These are phyloP conservation scores for Bubo bubo DNA, from an alignment of 2,113 vertebrate genomes.

Conservation along the genomic window DNA sequence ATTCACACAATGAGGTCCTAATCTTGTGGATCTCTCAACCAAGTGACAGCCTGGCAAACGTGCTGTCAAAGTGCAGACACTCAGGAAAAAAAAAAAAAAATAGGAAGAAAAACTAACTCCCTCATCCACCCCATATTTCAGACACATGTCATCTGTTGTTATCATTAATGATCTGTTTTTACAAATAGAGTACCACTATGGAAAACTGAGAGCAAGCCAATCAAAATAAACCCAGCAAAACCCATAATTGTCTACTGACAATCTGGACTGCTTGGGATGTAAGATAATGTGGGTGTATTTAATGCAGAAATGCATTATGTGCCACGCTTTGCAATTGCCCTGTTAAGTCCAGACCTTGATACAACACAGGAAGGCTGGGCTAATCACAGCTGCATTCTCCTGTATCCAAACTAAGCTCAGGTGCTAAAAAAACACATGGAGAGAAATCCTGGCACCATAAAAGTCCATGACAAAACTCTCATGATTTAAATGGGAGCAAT, in stretches of 20 bases:
- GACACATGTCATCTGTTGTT: slow-evolving; percentile 81
- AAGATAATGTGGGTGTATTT: slow-evolving; percentile 73
- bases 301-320: neutral
- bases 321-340: neutral
- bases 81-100: slow-evolving; percentile 59
- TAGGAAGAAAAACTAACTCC: slow-evolving; percentile 64
- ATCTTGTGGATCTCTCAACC: slow-evolving; percentile 76
- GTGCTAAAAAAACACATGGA: neutral
- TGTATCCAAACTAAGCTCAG: neutral
- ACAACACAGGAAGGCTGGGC: neutral
- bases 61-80: slow-evolving; percentile 77
- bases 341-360: slow-evolving; percentile 15
- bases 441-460: neutral
- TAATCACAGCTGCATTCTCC: neutral
- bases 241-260: slow-evolving; percentile 84
- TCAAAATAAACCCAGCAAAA: slow-evolving; percentile 86
- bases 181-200: slow-evolving; percentile 86
- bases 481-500: neutral
- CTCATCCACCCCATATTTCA: slow-evolving; percentile 78
- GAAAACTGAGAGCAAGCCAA: slow-evolving; percentile 89
- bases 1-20: slow-evolving; percentile 82
- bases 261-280: slow-evolving; percentile 71
- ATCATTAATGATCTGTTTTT: slow-evolving; percentile 83
- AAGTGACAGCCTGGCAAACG: slow-evolving; percentile 74
- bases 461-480: neutral